Conservation (phyloP, 2,888 invertebrate species). For the Argyresthia albistria region DNA sequence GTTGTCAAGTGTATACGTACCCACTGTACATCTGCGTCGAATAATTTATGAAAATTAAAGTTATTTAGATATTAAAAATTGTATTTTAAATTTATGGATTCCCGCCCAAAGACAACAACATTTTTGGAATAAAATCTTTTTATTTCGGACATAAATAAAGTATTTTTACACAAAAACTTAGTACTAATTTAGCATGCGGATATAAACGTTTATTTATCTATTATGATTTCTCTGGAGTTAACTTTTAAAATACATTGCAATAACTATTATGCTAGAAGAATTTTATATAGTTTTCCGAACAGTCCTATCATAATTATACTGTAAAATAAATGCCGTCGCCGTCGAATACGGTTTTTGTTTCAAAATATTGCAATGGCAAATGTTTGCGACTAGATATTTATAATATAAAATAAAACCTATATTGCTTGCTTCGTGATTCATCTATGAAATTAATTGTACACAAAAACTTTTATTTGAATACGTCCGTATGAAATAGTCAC, state of each 20-base stretch:
- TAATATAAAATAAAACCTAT: conserved; percentile 44
- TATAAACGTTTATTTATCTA: conserved; percentile 10
- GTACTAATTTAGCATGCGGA: conserved; percentile 34
- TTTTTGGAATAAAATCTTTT: conserved; percentile 22
- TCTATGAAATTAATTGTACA: conserved; percentile 7
- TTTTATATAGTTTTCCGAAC: background rate
- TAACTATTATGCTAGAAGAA: background rate
- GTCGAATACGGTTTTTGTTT: conserved; percentile 17
- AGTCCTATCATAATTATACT: background rate
- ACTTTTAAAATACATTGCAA: background rate
- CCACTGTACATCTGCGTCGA: no score
- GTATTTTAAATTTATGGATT: no score
- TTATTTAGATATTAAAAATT: no score
- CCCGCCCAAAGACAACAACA: background rate
- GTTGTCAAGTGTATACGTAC: no score
- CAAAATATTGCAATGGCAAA: conserved; percentile 68
- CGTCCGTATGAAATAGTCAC: background rate
- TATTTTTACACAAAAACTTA: conserved; percentile 33
- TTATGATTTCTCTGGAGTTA: background rate
- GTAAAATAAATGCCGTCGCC: conserved; percentile 3
- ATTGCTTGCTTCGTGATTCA: conserved; percentile 27
- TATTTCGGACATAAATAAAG: conserved; percentile 37
- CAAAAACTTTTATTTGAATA: background rate
- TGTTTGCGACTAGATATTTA: conserved; percentile 63
- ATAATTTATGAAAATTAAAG: background rate